Evolutionary conservation across 2,888 invertebrate species (phyloP).

Genomic region (Pristionchus fissidentatus): DNA sequence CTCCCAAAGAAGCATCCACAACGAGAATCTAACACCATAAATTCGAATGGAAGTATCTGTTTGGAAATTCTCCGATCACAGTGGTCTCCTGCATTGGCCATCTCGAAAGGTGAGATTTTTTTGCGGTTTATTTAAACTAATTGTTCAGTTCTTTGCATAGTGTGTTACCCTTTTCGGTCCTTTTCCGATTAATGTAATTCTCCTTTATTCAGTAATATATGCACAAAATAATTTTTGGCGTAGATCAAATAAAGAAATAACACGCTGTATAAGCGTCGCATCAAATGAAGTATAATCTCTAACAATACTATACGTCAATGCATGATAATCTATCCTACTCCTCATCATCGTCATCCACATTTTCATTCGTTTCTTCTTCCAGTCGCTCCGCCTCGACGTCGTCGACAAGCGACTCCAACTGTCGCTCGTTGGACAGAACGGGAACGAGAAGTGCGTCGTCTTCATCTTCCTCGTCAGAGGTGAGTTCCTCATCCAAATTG

Average conservation of each 20-base stretch:
- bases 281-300: too few species aligned
- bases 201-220: too few species aligned
- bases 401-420: background rate
- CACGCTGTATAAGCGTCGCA: too few species aligned
- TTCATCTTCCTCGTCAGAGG: background rate
- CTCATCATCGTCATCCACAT: too few species aligned
- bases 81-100: constrained; percentile 99
- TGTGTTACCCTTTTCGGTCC: too few species aligned
- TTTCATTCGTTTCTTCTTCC: background rate
- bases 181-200: too few species aligned
- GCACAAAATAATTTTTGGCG: too few species aligned
- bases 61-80: constrained; percentile 99
- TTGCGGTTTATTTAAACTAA: too few species aligned
- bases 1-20: constrained; percentile 99
- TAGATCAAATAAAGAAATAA: too few species aligned
- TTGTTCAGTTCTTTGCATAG: too few species aligned
- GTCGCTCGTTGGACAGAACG: background rate
- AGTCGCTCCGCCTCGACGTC: too few species aligned
- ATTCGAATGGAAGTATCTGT: constrained; percentile 99
- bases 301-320: too few species aligned
- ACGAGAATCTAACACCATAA: constrained; percentile 99
- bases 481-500: background rate
- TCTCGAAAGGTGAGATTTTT: constrained; percentile 90
- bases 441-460: background rate
- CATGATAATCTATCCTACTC: background rate